A percentile compares a stretch with the other conserved stretches of the same genome.
These are phyloP conservation scores for Aphaenogaster rudis DNA, from an alignment of 1,140 invertebrate genomes.

Conservation along the genomic window DNA sequence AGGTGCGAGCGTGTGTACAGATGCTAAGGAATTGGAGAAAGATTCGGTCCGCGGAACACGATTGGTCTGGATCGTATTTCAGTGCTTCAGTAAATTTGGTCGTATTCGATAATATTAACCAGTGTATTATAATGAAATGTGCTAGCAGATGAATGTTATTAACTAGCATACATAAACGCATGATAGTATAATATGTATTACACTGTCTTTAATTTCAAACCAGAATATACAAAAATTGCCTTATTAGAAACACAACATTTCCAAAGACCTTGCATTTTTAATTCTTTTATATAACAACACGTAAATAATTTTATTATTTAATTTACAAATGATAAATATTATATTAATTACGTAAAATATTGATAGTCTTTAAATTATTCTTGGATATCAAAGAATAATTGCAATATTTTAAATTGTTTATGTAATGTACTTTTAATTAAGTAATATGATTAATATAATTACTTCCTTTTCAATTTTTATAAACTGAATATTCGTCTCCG, in stretches of 20 bases:
- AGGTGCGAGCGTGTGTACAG: conserved; percentile 21
- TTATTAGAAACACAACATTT: not conserved
- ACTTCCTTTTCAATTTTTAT: not conserved
- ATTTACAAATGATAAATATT: not conserved
- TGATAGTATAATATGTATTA: not conserved
- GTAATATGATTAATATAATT: not conserved
- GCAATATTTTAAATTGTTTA: conserved; percentile 1
- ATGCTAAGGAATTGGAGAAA: conserved; percentile 44
- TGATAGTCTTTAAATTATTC: not conserved
- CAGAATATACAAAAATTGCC: not conserved
- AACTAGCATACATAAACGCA: not conserved
- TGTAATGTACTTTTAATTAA: not conserved
- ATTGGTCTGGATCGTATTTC: conserved; percentile 27
- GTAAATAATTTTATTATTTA: not conserved
- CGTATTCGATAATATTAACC: not conserved
- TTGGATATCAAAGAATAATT: not conserved
- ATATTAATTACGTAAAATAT: conserved; percentile 10
- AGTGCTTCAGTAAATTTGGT: conserved; percentile 16
- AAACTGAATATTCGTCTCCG: not conserved
- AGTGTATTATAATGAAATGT: not conserved
- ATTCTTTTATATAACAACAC: not conserved
- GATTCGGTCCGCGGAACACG: conserved; percentile 23
- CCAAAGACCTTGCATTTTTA: not conserved
- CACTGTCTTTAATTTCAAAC: not conserved
- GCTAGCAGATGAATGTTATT: not conserved